Evolutionary conservation across 2,797 vertebrate genomes (phyloP).

Genomic region (Anolis apletophallus): DNA sequence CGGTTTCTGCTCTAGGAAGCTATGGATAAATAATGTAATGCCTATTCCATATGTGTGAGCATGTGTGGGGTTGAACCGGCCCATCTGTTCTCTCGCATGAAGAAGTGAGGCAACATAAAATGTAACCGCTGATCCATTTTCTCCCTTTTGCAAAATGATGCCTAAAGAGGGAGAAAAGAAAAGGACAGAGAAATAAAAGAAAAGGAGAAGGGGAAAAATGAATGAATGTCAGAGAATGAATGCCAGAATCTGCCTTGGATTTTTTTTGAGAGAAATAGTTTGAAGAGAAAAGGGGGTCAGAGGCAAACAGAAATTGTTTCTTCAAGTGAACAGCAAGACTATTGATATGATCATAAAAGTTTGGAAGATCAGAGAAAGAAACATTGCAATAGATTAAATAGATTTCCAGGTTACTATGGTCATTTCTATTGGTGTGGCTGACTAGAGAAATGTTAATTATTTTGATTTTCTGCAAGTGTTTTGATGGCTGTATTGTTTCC

Average conservation of each 20-base stretch:
- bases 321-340: slow-evolving; percentile 41
- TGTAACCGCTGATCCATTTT: slow-evolving; percentile 3
- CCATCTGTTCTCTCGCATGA: slow-evolving; percentile 26
- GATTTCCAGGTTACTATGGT: background rate
- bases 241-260: background rate
- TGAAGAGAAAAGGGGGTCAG: background rate
- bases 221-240: background rate
- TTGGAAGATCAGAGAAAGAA: slow-evolving; percentile 5
- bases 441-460: background rate
- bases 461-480: background rate
- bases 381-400: background rate
- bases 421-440: background rate
- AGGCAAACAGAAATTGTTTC: background rate
- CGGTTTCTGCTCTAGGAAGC: slow-evolving; percentile 50
- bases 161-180: slow-evolving; percentile 8
- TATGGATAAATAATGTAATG: slow-evolving; percentile 36
- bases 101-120: slow-evolving; percentile 24
- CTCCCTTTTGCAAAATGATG: background rate
- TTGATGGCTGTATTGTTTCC: too few species aligned
- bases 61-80: background rate
- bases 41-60: background rate
- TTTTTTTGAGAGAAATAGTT: background rate
- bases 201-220: background rate
- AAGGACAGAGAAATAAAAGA: background rate
- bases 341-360: background rate